Base-by-base conservation (phyloP, 92 coral and sea anemone species). In the Ricordea florida region DNA sequence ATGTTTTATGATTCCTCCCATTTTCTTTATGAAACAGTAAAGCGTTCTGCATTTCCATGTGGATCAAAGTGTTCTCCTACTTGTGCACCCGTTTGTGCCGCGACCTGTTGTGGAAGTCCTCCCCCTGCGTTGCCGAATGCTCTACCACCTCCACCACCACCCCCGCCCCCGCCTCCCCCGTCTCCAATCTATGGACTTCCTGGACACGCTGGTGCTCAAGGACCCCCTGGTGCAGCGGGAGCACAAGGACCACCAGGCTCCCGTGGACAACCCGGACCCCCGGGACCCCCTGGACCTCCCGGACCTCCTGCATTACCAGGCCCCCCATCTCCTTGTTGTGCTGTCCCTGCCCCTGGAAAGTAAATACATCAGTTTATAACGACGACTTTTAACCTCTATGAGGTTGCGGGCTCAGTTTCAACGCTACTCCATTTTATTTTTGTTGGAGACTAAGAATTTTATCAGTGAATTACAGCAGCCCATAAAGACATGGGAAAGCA, bases 31-130 rank as follows among this genome's bases (percentile, higher is more conserved):
- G 26, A 29, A 29, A 10, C 65, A 43, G 50, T 46, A 16, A 84
- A 84, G 29, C 89, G 96, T 7, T 59, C 67, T 0, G 89, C 96
- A 26, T 72, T 65, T 50, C 92, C 96, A 1, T 90, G 96, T 44
- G 84, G 87, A 18, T 59, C 62, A 3, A 24, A 10, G 10, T 90
- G 96, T 32, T 41, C 37, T 10, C 62, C 86, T 6, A 16, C 46
- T 28, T 90, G 96, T 47, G 85, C 96, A 10, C 96, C 96, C 1
- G 28, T 24, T 0, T 73, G 80, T 17, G 0, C 18, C 14, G 71
- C 49, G 24, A 33, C 57, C 33, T 73, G 80, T 23, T 73, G 80
- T 48, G 68, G 69, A 9, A 73, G 69, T 47, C 80, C 80, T 5
- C 79, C 79, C 6, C 69, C 79, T 10, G 79, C 79, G 30, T 57